Base-by-base conservation (phyloP, 2,888 invertebrate genomes). In the Phymatocera aterrima region DNA sequence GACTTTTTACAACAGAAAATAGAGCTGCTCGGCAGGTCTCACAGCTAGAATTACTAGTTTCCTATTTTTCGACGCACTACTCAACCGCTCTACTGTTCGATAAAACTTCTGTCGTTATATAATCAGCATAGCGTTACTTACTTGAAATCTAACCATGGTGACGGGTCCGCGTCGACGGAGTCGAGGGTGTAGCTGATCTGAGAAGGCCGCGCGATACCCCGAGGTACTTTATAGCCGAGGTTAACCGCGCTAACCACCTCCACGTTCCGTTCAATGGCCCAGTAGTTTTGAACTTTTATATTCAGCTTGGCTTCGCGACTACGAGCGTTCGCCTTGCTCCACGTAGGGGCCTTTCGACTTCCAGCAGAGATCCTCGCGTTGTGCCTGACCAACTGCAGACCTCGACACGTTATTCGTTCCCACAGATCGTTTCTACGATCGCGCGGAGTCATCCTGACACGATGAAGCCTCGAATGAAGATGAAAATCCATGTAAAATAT, bases 151-250 rank as follows among this genome's bases (percentile, higher is more conserved):
- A 78, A 80, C 80, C 83, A 84, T 84, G 80, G 72, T 80, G 83
- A 79, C 68, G 80, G 81, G 79, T 77, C 81, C 79, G 79, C 83
- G 83, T 84, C 85, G 83, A 82, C 85, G 84, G 83, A 83, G 79
- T 87, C 87, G 84, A 89, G 89, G 90, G 89, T 89, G 87, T 87
- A 89, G 86, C 82, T 87, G 86, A 85, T 90, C 89, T 90, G 90
- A 90, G 84, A 85, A 88, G 88, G 87, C 86, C 89, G 88, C 89
- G 89, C 88, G 88, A 84, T 83, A 83, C 85, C 83, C 85, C 84
- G 84, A 86, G 87, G 87, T 88, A 90, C 87, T 90, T 90, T 90
- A 90, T 90, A 90, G 88, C 83, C 84, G 84, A 82, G 78, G 82
- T 78, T 83, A 84, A 83, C 83, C 79, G 80, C 84, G 86, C n/a